phyloP scores from a whole-genome alignment of 2,797 vertebrate genomes.

The Dendrocincla fuliginosa region DNA sequence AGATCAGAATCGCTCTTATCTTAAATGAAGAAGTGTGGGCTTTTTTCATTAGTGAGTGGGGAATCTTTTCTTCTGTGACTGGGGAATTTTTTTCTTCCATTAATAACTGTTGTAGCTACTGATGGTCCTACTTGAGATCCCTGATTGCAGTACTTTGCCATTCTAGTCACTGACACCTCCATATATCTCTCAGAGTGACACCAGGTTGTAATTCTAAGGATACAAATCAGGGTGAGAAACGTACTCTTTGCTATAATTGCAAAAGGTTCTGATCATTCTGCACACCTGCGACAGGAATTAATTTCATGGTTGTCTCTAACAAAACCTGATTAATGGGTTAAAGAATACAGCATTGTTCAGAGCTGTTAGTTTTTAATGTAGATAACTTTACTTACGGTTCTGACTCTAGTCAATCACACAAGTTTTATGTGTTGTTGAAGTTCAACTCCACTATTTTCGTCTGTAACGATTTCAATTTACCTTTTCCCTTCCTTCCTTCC shows the following conservation, averaged over 20 bases:
- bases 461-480: neutral
- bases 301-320: neutral
- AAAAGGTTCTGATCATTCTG: neutral
- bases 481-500: neutral
- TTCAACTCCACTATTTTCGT: neutral
- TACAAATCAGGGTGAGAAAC: neutral
- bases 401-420: neutral
- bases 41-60: neutral
- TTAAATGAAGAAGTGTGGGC: neutral
- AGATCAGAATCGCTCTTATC: neutral
- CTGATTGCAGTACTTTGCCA: neutral
- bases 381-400: neutral
- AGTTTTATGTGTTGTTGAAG: neutral
- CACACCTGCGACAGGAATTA: neutral
- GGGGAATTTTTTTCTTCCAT: neutral
- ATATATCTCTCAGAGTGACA: neutral
- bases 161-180: neutral
- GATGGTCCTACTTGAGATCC: neutral
- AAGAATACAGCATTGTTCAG: neutral
- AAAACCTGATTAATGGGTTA: neutral
- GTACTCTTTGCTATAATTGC: neutral
- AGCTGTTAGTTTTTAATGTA: neutral
- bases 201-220: neutral
- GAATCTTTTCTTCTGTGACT: neutral
- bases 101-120: neutral